Base-by-base conservation (phyloP, 2,797 vertebrate genomes). In the Melanotaenia nigrans region DNA sequence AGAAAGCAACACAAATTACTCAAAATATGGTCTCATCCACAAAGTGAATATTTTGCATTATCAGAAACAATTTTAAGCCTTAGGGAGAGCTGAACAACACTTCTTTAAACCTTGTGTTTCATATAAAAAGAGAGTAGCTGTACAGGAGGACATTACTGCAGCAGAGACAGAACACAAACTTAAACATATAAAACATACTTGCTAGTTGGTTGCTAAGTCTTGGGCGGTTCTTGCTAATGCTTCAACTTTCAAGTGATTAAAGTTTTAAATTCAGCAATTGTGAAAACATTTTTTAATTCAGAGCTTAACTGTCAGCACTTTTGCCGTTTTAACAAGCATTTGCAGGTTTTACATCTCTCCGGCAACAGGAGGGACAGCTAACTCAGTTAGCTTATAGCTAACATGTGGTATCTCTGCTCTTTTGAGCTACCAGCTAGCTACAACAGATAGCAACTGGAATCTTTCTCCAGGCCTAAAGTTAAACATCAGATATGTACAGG, bases 11-110 rank as follows among this genome's bases (percentile, higher is more conserved):
- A 16, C 40, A 16, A 42, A 55, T 28, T 13, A 12, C 4, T 28
- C 5, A 56, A 20, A 30, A 30, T 16, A 56, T 20, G 28, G 51
- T 54, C 51, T 54, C 24, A 12, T 12, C 24, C 24, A 65, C 60
- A 55, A 62, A 75, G 61, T 65, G 12, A 59, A 61, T 61, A 38
- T 61, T 78, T 75, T 75, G 61, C 65, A 70, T 80, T 9, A 33
- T 81, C 51, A 16, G n/a, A 63, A 58, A 33, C 13, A 47, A 56
- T 51, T 5, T 36, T n/a, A 49, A 64, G 60, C 64, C 22, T 68
- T 66, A 47, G 61, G 56, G 35, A 58, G 32, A 61, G 54, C 36
- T 68, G 64, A 65, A 77, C 22, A 36, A 58, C 5, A 68, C 11
- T 70, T 64, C 32, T 33, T 61, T 35, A 1, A 30, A 25, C 35